Percentiles rank a stretch among this genome's conserved stretches.
Conservation (phyloP, 2,113 vertebrate species). For the Labeo rohita region DNA sequence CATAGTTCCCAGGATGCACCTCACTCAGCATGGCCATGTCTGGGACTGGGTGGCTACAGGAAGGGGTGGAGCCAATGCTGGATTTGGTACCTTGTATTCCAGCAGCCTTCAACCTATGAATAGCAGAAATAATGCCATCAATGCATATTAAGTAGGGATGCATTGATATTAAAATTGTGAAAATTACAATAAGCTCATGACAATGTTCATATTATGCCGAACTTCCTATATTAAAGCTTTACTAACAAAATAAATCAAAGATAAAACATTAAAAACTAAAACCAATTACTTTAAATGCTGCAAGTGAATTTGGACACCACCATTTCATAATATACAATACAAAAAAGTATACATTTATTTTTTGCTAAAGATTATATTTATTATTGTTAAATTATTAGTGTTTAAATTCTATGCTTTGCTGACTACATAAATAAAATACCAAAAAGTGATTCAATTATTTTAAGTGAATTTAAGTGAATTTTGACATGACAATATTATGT, state of each 20-base stretch:
- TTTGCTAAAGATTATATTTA: neutral
- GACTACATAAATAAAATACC: neutral
- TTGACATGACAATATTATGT: neutral
- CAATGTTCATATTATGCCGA: neutral
- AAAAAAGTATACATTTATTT: neutral
- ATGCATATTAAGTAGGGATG: neutral
- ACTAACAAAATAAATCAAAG: neutral
- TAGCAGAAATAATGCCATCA: neutral
- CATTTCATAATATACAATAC: neutral
- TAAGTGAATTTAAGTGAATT: neutral
- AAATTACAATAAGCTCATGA: neutral
- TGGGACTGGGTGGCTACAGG: slow-evolving; percentile 82
- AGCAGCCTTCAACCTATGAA: slow-evolving; percentile 72
- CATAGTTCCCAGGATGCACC: slow-evolving; percentile 85
- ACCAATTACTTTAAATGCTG: neutral
- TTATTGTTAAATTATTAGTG: neutral
- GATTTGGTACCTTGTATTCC: slow-evolving; percentile 77
- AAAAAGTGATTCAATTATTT: neutral
- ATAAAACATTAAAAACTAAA: neutral
- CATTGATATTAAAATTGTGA: neutral
- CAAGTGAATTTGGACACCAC: neutral
- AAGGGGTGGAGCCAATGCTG: slow-evolving; percentile 86
- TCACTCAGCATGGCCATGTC: slow-evolving; percentile 82
- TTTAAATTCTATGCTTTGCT: neutral
- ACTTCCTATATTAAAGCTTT: neutral